Evolutionary conservation across 2,113 vertebrate genomes (phyloP).

Genomic region (Bubo blakistoni): DNA sequence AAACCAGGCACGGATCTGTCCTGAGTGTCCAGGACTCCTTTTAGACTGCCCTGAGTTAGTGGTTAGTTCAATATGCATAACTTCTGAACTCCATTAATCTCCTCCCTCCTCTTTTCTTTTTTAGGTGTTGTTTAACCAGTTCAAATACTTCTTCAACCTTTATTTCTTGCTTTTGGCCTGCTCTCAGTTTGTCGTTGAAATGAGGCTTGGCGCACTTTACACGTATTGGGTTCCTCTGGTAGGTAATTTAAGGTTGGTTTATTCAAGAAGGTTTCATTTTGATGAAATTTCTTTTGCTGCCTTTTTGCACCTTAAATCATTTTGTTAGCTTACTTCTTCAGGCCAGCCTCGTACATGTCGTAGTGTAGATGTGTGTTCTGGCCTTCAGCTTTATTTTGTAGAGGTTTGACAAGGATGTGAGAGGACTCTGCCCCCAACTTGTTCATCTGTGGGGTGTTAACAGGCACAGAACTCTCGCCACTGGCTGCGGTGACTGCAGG

Average conservation of each 20-base stretch:
- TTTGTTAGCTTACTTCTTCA: background rate
- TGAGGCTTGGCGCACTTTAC: conserved; percentile 91
- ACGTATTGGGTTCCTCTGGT: conserved; percentile 99
- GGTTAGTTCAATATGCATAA: background rate
- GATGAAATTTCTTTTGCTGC: background rate
- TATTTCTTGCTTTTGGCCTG: conserved; percentile 96
- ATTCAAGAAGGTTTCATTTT: background rate
- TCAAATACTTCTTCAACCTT: conserved; percentile 98
- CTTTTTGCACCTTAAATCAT: background rate
- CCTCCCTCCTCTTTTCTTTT: background rate
- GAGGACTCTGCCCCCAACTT: background rate
- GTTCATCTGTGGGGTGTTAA: background rate
- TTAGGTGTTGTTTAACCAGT: conserved; percentile 95
- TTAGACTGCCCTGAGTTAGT: background rate
- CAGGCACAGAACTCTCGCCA: background rate
- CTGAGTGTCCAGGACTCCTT: background rate
- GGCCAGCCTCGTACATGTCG: background rate
- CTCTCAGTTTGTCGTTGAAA: conserved; percentile 94
- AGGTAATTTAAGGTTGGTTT: conserved; percentile 57
- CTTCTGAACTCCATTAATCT: background rate
- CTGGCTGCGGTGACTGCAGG: rapidly evolving
- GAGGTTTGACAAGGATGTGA: background rate
- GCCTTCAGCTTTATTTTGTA: background rate
- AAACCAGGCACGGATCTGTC: background rate
- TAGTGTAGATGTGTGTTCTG: background rate